phyloP scores from a whole-genome alignment of 2,797 vertebrate genomes.

The Platyrinchus mystaceus region DNA sequence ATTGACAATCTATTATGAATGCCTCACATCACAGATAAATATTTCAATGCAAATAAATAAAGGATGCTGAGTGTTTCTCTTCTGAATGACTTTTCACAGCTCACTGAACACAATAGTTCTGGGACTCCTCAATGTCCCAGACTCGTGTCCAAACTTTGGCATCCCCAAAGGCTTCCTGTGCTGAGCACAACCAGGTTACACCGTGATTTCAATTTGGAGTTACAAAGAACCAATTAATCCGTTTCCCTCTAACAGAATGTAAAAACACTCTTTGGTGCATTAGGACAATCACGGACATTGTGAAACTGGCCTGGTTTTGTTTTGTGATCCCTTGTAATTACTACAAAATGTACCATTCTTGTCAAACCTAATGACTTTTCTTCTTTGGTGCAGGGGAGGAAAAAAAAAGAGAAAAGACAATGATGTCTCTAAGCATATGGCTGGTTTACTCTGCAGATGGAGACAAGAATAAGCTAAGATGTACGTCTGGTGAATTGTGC shows the following conservation, averaged over 20 bases:
- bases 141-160: slow-evolving; percentile 73
- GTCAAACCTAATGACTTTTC: slow-evolving; percentile 82
- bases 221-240: slow-evolving; percentile 87
- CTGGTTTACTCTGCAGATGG: background rate
- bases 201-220: slow-evolving; percentile 76
- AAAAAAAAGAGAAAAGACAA: slow-evolving; percentile 28
- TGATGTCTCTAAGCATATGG: slow-evolving; percentile 34
- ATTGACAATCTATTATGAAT: slow-evolving; percentile 95
- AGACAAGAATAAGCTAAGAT: slow-evolving; percentile 24
- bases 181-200: slow-evolving; percentile 77
- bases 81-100: slow-evolving; percentile 91
- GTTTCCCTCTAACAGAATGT: slow-evolving; percentile 67
- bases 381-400: background rate
- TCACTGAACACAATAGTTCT: slow-evolving; percentile 84
- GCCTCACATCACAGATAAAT: slow-evolving; percentile 94
- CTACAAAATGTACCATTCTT: slow-evolving; percentile 79
- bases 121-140: slow-evolving; percentile 71
- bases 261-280: slow-evolving; percentile 76
- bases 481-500: background rate
- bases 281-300: slow-evolving; percentile 66
- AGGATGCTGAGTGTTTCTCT: slow-evolving; percentile 91
- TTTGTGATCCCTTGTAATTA: slow-evolving; percentile 84
- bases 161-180: slow-evolving; percentile 59
- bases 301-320: slow-evolving; percentile 43
- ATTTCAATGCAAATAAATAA: slow-evolving; percentile 99